Evolutionary conservation across 2,888 invertebrate genomes (phyloP).

Genomic region (Bugulina stolonifera): DNA sequence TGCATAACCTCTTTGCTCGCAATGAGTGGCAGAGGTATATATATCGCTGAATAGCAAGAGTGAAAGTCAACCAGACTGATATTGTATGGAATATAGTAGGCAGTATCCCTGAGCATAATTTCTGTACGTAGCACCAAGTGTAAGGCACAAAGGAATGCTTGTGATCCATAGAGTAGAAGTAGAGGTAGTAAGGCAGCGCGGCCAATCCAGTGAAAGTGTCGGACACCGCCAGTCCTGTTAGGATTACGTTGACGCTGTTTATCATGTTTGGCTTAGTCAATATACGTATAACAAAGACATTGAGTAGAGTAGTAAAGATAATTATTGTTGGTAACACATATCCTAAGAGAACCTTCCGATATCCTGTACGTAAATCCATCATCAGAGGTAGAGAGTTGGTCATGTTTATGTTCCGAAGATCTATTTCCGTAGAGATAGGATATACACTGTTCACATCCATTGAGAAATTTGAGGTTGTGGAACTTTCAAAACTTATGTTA

Average conservation of each 20-base stretch:
- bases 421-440: background rate
- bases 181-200: slow-evolving; percentile 65
- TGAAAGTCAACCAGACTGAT: slow-evolving; percentile 85
- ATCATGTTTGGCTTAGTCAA: slow-evolving; percentile 83
- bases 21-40: slow-evolving; percentile 91
- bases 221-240: slow-evolving; percentile 91
- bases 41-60: slow-evolving; percentile 84
- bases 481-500: background rate
- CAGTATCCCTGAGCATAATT: slow-evolving; percentile 38
- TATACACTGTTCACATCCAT: background rate
- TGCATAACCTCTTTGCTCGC: slow-evolving; percentile 71
- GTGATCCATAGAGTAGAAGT: slow-evolving; percentile 84
- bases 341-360: slow-evolving; percentile 62
- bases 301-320: slow-evolving; percentile 79
- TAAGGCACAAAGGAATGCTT: slow-evolving; percentile 73
- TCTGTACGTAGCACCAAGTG: slow-evolving; percentile 70
- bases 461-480: background rate
- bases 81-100: slow-evolving; percentile 74
- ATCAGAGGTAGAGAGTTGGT: background rate
- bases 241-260: slow-evolving; percentile 82
- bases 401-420: background rate
- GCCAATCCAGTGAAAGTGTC: slow-evolving; percentile 75
- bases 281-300: slow-evolving; percentile 83
- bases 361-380: slow-evolving; percentile 29
- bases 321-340: slow-evolving; percentile 78